A percentile compares a stretch with the other conserved stretches of the same genome.
These are phyloP conservation scores for Hippoglossus stenolepis DNA, from an alignment of 2,113 vertebrate genomes.

Conservation along the genomic window DNA sequence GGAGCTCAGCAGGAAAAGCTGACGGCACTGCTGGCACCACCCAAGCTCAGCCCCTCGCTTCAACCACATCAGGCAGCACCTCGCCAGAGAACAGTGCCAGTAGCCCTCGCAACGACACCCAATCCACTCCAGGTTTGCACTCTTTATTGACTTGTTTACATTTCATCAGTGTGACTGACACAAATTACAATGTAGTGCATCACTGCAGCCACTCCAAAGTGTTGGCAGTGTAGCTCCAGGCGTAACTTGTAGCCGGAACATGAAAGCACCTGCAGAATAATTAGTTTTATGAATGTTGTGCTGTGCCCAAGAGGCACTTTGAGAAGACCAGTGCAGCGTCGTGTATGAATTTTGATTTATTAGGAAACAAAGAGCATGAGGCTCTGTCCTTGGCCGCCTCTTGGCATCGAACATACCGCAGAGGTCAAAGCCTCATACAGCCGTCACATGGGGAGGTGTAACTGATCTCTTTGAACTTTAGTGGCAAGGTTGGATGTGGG, in stretches of 20 bases:
- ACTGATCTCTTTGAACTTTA: slow-evolving; percentile 49
- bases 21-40: slow-evolving; percentile 60
- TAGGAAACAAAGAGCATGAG: slow-evolving; percentile 15
- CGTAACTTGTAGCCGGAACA: background rate
- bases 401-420: slow-evolving; percentile 24
- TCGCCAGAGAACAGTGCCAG: slow-evolving; percentile 81
- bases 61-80: slow-evolving; percentile 79
- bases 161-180: slow-evolving; percentile 33
- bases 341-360: slow-evolving; percentile 41
- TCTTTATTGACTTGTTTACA: slow-evolving; percentile 54
- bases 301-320: slow-evolving; percentile 29
- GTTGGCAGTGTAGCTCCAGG: slow-evolving; percentile 13
- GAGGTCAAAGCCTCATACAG: slow-evolving; percentile 40
- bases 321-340: slow-evolving; percentile 23
- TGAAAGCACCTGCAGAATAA: slow-evolving; percentile 22
- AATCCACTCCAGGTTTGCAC: slow-evolving; percentile 75
- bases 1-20: slow-evolving; percentile 77
- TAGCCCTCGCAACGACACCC: slow-evolving; percentile 72
- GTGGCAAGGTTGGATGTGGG: slow-evolving; percentile 17
- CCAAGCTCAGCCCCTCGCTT: slow-evolving; percentile 55
- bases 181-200: slow-evolving; percentile 26
- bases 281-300: slow-evolving; percentile 44
- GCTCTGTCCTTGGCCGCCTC: slow-evolving; percentile 36
- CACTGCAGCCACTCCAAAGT: slow-evolving; percentile 8
- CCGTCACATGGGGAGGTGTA: slow-evolving; percentile 36